These are phyloP conservation scores for Phoronis australis DNA, from an alignment of 2,888 invertebrate genomes.

Conservation along the genomic window DNA sequence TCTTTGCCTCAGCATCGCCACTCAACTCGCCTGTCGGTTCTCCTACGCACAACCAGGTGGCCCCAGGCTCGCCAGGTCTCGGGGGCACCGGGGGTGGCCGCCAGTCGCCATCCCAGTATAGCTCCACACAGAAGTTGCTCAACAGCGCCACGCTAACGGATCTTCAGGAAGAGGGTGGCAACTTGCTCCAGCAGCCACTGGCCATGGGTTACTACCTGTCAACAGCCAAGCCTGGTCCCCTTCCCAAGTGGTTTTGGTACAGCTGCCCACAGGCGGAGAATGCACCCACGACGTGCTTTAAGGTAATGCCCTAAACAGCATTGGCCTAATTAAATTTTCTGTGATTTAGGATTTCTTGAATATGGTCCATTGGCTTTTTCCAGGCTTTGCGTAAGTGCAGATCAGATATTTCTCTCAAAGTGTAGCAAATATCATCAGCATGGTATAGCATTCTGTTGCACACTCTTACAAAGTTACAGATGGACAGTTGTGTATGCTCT, in stretches of 20 bases:
- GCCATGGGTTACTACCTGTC: conserved; percentile 96
- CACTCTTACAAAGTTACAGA: no score
- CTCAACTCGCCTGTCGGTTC: background rate
- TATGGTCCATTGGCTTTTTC: no score
- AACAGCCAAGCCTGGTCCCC: conserved; percentile 64
- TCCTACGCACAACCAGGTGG: conserved; percentile 1
- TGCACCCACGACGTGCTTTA: conserved; percentile 87
- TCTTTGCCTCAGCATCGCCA: conserved; percentile 6
- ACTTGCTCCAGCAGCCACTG: conserved; percentile 92
- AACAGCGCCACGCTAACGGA: conserved; percentile 16
- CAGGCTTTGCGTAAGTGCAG: no score
- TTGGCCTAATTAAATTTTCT: no score
- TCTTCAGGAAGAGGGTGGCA: conserved; percentile 65
- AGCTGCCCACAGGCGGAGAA: conserved; percentile 88
- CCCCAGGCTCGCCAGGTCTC: conserved; percentile 29
- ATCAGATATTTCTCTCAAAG: no score
- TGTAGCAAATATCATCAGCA: no score
- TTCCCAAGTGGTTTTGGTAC: conserved; percentile 69
- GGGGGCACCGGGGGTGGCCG: conserved; percentile 18
- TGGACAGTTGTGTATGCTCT: no score
- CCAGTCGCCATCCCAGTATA: conserved; percentile 19
- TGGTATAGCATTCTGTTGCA: no score
- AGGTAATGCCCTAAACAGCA: no score
- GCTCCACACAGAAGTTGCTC: background rate
- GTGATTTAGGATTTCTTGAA: no score